Base-by-base conservation (phyloP, 2,888 invertebrate species). In the Epiblema foenella region DNA sequence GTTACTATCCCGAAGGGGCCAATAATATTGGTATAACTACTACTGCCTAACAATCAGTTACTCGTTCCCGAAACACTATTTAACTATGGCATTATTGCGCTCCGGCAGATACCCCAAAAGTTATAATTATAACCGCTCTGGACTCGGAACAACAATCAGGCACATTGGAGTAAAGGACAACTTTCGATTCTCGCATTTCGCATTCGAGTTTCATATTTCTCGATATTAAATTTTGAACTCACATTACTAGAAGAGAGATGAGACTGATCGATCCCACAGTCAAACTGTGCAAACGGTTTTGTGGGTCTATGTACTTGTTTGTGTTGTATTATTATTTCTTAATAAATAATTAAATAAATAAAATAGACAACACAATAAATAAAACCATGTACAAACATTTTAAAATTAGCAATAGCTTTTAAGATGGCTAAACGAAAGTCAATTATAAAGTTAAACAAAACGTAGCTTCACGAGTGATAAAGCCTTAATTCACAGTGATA, bases 401-500 rank as follows among this genome's bases (percentile, higher is more conserved):
- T 12, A 29, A 24, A 54, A 15, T 15, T 24, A 24, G 24, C 12
- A 18, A 24, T 24, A 24, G 24, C 18, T n/a, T n/a, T 15, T 8
- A 20, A 56, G 1, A 3, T 24, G n/a, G 7, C 8, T 15, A 56
- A 56, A n/a, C 29, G 56, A 29, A 29, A 29, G 37, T 18, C 12
- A 58, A 58, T 39, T 58, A 29, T 29, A 56, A 58, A 15, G 12
- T 39, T 37, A 12, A 54, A 58, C 7, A 63, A 63, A 63, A 52
- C 51, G 51, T 33, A 63, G 39, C 20, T 20, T 20, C 54, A 39
- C n/a, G 37, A 51, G 33, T 20, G 18, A 8, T n/a, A 63, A 29
- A 62, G 39, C 52, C 52, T 52, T 39, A 64, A 52, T 64, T 64
- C 52, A 39, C 37, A n/a, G 39, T 54, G 52, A 64, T 64, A 54